A percentile compares a stretch with the other conserved stretches of the same genome.
These are phyloP conservation scores for Caenorhabditis sulstoni DNA, from an alignment of 2,888 invertebrate genomes.

Conservation along the genomic window DNA sequence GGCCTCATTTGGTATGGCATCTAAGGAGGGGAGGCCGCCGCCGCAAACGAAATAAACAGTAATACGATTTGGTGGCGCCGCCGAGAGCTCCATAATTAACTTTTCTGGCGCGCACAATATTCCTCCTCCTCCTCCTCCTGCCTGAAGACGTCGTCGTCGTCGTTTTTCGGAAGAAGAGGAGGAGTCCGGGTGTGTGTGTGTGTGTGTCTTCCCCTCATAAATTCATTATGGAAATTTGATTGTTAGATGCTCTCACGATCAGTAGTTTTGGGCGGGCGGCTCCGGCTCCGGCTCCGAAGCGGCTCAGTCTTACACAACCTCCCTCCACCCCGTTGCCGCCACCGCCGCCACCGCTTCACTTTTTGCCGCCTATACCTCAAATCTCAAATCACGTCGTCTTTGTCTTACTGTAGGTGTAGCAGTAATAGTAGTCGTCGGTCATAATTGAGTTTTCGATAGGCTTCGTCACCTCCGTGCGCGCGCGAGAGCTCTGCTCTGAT, in stretches of 20 bases:
- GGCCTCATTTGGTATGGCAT: constrained; percentile 25
- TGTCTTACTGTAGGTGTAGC: too few species aligned
- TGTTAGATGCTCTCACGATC: constrained; percentile 64
- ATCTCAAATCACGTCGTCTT: too few species aligned
- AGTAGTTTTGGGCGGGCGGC: constrained; percentile 24
- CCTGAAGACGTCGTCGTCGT: constrained; percentile 38
- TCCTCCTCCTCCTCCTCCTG: constrained; percentile 28
- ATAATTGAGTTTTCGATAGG: too few species aligned
- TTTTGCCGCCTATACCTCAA: too few species aligned
- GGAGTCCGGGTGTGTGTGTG: constrained; percentile 38
- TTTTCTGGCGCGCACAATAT: constrained; percentile 68
- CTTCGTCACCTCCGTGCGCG: too few species aligned
- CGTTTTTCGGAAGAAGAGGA: constrained; percentile 51
- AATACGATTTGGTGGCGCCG: constrained; percentile 63
- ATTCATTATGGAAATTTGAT: constrained; percentile 77
- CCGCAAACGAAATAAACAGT: constrained; percentile 58
- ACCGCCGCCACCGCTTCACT: too few species aligned
- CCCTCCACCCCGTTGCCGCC: too few species aligned
- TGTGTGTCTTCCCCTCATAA: constrained; percentile 69
- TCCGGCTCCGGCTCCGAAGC: neutral
- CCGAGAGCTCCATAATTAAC: constrained; percentile 71
- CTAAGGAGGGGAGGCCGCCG: constrained; percentile 11
- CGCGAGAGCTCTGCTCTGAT: too few species aligned
- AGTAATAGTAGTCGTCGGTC: too few species aligned
- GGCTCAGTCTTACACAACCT: too few species aligned